Conservation (phyloP, 2,888 invertebrate genomes). For the Dryocosmus kuriphilus region DNA sequence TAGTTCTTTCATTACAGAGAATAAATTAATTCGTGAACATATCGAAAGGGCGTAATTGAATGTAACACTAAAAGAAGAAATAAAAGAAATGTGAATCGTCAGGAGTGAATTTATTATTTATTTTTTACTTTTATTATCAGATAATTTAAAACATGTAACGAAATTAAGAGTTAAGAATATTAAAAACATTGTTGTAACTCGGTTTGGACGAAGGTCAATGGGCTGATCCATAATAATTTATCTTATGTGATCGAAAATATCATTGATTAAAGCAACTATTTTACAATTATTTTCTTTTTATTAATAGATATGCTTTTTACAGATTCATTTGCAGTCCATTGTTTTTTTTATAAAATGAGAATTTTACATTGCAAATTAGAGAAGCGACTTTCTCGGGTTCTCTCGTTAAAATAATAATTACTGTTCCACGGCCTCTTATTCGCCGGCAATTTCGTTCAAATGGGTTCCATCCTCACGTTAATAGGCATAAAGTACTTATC, state of each 20-base stretch:
- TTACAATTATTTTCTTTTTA: not conserved
- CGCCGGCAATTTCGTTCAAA: conserved; percentile 21
- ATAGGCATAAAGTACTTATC: conserved; percentile 38
- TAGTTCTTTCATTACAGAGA: no score
- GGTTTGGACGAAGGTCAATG: not conserved
- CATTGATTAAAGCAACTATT: not conserved
- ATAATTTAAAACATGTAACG: no score
- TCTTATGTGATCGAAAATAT: not conserved
- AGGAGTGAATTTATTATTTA: no score
- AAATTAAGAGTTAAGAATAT: no score
- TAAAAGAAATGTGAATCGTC: no score
- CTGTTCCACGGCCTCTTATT: conserved; percentile 14
- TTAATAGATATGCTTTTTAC: conserved; percentile 27
- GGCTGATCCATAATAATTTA: not conserved
- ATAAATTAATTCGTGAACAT: no score
- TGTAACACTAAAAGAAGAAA: no score
- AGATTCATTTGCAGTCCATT: not conserved
- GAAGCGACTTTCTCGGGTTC: not conserved
- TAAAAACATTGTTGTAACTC: not conserved
- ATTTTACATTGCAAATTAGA: not conserved
- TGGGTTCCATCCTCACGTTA: conserved; percentile 29
- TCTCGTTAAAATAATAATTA: conserved; percentile 33
- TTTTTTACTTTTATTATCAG: no score
- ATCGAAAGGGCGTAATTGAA: no score
- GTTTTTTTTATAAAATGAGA: conserved; percentile 4